Evolutionary conservation across 2,113 vertebrate species (phyloP).

Genomic region (Heptranchias perlo): DNA sequence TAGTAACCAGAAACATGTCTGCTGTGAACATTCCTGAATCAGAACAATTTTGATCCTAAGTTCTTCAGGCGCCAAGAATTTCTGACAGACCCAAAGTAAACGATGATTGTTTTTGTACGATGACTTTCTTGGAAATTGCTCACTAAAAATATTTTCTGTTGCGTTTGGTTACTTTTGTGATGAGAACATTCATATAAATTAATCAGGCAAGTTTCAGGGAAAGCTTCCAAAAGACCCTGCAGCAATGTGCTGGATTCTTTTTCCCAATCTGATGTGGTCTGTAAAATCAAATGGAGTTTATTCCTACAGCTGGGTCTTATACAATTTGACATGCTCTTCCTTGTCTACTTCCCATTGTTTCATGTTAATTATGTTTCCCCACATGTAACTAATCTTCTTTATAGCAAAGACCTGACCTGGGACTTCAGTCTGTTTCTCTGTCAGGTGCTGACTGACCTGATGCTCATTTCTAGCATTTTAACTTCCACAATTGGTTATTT

Average conservation of each 20-base stretch:
- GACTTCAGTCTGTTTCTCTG: background rate
- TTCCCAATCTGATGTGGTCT: background rate
- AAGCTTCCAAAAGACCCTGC: background rate
- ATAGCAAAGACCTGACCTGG: background rate
- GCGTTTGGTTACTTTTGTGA: background rate
- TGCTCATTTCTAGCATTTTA: background rate
- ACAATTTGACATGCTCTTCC: background rate
- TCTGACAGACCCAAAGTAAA: background rate
- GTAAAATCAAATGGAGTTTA: background rate
- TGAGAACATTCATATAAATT: background rate
- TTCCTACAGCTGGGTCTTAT: background rate
- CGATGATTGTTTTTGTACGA: background rate
- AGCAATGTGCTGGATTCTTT: background rate
- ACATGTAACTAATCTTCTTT: background rate
- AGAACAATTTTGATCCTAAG: background rate
- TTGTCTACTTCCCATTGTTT: background rate
- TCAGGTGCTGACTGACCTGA: background rate
- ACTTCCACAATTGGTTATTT: background rate
- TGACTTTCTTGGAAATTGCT: background rate
- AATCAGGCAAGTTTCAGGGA: background rate
- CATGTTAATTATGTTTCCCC: background rate
- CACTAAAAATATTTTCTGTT: background rate
- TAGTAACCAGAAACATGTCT: background rate
- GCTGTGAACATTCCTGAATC: background rate
- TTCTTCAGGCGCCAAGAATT: background rate